A percentile compares a stretch with the other conserved stretches of the same genome.
Evolutionary conservation across 2,888 invertebrate species (phyloP).

Genomic region (Flexamia atlantica): DNA sequence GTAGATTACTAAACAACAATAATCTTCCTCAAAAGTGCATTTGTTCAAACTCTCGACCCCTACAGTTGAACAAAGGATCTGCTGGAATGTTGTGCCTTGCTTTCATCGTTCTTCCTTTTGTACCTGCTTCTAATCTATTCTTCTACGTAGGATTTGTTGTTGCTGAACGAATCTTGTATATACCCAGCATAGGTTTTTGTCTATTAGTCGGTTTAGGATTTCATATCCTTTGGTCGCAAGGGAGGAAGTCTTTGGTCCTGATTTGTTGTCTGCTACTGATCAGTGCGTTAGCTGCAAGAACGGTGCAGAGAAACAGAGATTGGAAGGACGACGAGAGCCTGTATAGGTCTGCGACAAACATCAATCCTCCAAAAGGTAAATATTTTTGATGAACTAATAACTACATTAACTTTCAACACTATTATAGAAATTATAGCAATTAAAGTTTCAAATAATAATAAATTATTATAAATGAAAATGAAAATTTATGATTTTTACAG

Average conservation of each 20-base stretch:
- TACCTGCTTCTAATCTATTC: slow-evolving; percentile 97
- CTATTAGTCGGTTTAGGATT: slow-evolving; percentile 89
- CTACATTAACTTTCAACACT: too few species aligned
- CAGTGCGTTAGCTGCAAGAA: slow-evolving; percentile 84
- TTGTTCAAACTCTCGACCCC: background rate
- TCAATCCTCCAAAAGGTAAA: slow-evolving; percentile 98
- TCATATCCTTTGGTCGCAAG: slow-evolving; percentile 72
- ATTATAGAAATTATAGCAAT: too few species aligned
- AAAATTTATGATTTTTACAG: too few species aligned
- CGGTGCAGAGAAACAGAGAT: slow-evolving; percentile 90
- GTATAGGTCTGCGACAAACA: slow-evolving; percentile 92
- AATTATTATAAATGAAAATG: too few species aligned
- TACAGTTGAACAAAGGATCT: slow-evolving; percentile 58
- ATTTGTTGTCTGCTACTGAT: slow-evolving; percentile 79
- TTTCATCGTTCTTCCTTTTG: slow-evolving; percentile 93
- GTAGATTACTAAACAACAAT: slow-evolving; percentile 63
- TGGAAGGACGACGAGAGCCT: slow-evolving; percentile 96
- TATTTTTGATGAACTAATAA: too few species aligned
- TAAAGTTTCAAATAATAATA: too few species aligned
- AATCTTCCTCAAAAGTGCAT: slow-evolving; percentile 61
- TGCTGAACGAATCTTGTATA: slow-evolving; percentile 96
- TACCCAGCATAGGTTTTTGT: slow-evolving; percentile 97
- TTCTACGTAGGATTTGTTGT: slow-evolving; percentile 99
- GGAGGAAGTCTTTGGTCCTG: slow-evolving; percentile 64
- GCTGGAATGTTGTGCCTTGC: slow-evolving; percentile 79